Evolutionary conservation across 2,113 vertebrate species (phyloP), one percentile per base, ranked within the genome.

Genomic region (Amphiprion ocellaris): DNA sequence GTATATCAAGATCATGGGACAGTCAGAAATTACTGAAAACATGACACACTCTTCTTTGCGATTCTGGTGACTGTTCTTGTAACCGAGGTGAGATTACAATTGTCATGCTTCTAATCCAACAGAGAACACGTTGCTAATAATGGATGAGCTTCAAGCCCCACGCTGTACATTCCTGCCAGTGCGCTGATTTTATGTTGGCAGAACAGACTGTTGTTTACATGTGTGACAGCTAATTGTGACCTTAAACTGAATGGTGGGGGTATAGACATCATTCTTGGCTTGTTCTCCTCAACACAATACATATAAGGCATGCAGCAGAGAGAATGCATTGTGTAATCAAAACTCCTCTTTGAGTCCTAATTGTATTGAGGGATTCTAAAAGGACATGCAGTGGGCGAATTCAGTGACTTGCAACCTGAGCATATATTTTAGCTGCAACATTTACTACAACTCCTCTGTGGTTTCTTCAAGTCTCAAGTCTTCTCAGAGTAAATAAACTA

Each of bases 401-500:
- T 59, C 10, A 44, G 60, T 26, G 5, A 28, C 33, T 59, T 63
- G 52, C 52, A 44, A 76, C 33, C 1, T 21, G 49, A 59, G 70
- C 14, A 6, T 21, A 41, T 8, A 69, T 30, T 69, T 52, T n/a
- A 4, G n/a, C 55, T 17, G 11, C 28, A 37, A 50, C 23, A 21
- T 55, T 64, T 8, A 50, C 69, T 11, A 2, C 21, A 15, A 19
- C 26, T 60, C 56, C 54, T 39, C 39, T 60, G 44, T 4, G 19
- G 10, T 53, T 64, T 23, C 15, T 46, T 41, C 19, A 47, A 60
- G 21, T 46, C 50, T 80, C 11, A 11, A 37, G 78, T 37, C 28
- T 21, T 80, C 19, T 23, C 37, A 58, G 15, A 61, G 73, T 65
- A 69, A 88, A 79, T 63, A 81, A 58, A 47, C 28, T 23, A 4